A percentile compares a stretch with the other conserved stretches of the same genome.
phyloP scores from a whole-genome alignment of 2,113 vertebrate genomes.

The Fukomys damarensis region DNA sequence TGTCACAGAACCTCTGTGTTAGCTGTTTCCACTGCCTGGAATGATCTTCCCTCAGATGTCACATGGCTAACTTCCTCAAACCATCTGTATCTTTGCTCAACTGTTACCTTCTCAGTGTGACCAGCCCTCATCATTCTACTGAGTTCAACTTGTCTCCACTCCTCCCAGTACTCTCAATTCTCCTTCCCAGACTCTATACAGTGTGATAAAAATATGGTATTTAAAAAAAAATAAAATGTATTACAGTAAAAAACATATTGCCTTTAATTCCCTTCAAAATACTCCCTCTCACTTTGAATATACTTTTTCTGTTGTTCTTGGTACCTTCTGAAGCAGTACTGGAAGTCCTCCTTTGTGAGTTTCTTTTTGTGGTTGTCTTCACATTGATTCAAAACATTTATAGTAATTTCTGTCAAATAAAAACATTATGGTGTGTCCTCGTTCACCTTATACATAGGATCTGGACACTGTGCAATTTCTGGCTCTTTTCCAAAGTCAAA shows the following conservation, averaged over 20 bases:
- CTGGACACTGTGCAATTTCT: neutral
- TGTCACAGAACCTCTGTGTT: neutral
- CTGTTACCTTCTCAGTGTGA: neutral
- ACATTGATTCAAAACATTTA: neutral
- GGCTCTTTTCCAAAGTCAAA: neutral
- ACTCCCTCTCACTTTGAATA: neutral
- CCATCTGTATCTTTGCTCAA: neutral
- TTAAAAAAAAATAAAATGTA: neutral
- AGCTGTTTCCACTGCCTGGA: neutral
- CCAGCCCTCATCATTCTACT: neutral
- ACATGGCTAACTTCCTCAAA: neutral
- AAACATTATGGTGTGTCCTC: neutral
- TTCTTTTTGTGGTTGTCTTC: neutral
- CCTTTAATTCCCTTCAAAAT: neutral
- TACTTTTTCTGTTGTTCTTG: neutral
- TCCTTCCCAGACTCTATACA: neutral
- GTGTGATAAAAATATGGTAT: neutral
- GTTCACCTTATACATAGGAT: neutral
- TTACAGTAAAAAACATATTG: neutral
- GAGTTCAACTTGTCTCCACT: neutral
- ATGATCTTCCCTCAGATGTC: neutral
- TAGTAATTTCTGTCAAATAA: neutral
- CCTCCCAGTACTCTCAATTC: neutral
- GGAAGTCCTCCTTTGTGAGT: neutral
- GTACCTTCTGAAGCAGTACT: neutral